Evolutionary conservation across 2,797 vertebrate species (phyloP), one percentile per base, ranked within the genome.

Genomic region (Brotogeris chrysoptera): DNA sequence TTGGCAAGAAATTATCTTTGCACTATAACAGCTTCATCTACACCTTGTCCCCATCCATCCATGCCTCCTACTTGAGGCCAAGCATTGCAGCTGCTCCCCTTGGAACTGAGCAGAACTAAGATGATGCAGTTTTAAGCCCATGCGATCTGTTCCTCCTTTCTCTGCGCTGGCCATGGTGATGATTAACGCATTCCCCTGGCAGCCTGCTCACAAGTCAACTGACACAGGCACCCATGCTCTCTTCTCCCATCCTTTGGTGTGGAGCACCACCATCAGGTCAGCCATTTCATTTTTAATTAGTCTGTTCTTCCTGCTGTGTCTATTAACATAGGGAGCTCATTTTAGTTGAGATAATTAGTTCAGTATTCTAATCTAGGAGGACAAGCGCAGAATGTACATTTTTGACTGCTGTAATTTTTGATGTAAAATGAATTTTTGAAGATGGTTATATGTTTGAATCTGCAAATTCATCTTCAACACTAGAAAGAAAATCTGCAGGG

Each of bases 201-300:
- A 34, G 19, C 32, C 34, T 73, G 39, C 39, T 91, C 34, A 19
- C 28, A 5, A 27, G 24, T 69, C 46, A 85, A 38, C 88, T 72
- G 94, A 72, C 30, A 13, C 47, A 24, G 94, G 94, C 88, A 77
- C 30, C 0, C 0, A 15, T 46, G 71, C 78, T 78, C 71, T 64
- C 6, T 30, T 88, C 60, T 91, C 13, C 72, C 2, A 72, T 95
- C 38, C 46, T 47, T 78, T 43, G 80, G 41, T 32, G 60, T 86
- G 95, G 86, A 88, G 84, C 79, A 91, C 47, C 64, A 65, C 55
- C 38, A 1, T 68, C 89, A 94, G 88, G 57, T 93, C 81, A 95
- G 49, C 88, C 38, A 78, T 16, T 72, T 50, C 3, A 2, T 78
- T 81, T 86, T 94, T 73, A 41, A 49, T 70, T 74, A 86, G 72